Evolutionary conservation across 2,113 vertebrate genomes (phyloP), one percentile per base, ranked within the genome.

Genomic region (Myotis yumanensis): DNA sequence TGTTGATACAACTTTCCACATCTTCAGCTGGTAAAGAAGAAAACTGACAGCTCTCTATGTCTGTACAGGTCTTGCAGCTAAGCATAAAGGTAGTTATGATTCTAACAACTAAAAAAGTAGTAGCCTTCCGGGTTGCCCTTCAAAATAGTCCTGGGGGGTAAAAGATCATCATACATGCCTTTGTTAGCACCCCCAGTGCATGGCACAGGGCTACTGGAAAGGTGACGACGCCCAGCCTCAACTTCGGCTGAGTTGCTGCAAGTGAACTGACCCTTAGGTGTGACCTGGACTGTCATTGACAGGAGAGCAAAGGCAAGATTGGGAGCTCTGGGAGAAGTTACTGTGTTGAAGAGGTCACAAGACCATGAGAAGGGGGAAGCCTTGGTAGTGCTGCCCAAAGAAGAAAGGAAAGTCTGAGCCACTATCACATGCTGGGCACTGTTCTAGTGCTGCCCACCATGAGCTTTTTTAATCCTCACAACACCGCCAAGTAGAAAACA

Each of bases 391-490:
- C n/a, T 25, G 14, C 83, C 52, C 62, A 54, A 2, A 16, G 64
- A 51, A 52, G n/a, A 46, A 69, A 37, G 68, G n/a, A 37, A 22
- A 22, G 6, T 17, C 4, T 2, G 35, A 76, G 9, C 11, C 0
- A 32, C 35, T n/a, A 14, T 3, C 10, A 22, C 3, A 1, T 9
- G 12, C 7, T 11, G 62, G 59, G 14, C 18, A 11, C 85, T 18
- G 25, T 15, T 48, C 40, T 8, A n/a, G 59, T 0, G 23, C 48
- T n/a, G 46, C 1, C 20, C 48, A 37, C 17, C 2, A 1, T 9
- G 30, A 54, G 35, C 17, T 11, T 28, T 28, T 69, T 52, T 22
- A 75, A 77, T n/a, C 12, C 35, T 46, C 48, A 52, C 37, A 59
- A 0, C 12, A 51, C 48, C 20, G 35, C n/a, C 3, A 37, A 16